phyloP scores from a whole-genome alignment of 30 jellyfish, hydroid and myxozoan genomes.

The Calvadosia cruxmelitensis region DNA sequence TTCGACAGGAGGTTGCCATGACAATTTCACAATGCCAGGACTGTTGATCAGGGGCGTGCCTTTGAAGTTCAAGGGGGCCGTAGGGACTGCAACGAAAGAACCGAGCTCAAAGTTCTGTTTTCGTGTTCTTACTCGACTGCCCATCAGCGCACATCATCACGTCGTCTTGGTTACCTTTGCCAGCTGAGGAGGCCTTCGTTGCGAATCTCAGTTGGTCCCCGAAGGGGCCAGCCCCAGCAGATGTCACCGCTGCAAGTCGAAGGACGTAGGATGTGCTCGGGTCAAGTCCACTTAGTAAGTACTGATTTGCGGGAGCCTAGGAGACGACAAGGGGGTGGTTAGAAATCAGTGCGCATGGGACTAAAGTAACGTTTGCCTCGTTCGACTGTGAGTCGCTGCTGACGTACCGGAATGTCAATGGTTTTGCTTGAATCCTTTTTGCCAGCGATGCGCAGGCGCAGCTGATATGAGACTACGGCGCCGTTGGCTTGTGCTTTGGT shows the following conservation, averaged over 20 bases:
- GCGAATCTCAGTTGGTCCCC: background rate
- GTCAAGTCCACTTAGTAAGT: slow-evolving; percentile 9
- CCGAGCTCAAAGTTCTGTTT: too few species aligned
- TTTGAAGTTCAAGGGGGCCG: slow-evolving; percentile 36
- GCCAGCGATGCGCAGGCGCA: slow-evolving; percentile 27
- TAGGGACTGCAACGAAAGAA: slow-evolving; percentile 34
- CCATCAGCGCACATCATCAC: too few species aligned
- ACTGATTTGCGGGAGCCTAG: slow-evolving; percentile 7
- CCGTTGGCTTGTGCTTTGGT: slow-evolving; percentile 36
- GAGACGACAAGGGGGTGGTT: background rate
- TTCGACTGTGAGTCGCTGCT: too few species aligned
- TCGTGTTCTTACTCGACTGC: too few species aligned
- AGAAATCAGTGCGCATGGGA: too few species aligned
- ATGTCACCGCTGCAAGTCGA: slow-evolving; percentile 21
- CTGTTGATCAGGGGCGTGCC: slow-evolving; percentile 1
- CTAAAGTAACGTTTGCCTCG: too few species aligned
- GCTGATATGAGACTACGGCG: slow-evolving; percentile 13
- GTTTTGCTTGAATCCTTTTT: slow-evolving; percentile 1
- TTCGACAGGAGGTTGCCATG: slow-evolving; percentile 59
- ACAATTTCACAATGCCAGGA: slow-evolving; percentile 45
- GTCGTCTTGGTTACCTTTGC: slow-evolving; percentile 22
- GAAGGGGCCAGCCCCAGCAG: slow-evolving; percentile 53
- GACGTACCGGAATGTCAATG: background rate
- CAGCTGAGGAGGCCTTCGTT: slow-evolving; percentile 9
- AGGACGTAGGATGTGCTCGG: slow-evolving; percentile 31